Evolutionary conservation across 2,888 invertebrate species (phyloP).

Genomic region (Eupeodes latifasciatus): DNA sequence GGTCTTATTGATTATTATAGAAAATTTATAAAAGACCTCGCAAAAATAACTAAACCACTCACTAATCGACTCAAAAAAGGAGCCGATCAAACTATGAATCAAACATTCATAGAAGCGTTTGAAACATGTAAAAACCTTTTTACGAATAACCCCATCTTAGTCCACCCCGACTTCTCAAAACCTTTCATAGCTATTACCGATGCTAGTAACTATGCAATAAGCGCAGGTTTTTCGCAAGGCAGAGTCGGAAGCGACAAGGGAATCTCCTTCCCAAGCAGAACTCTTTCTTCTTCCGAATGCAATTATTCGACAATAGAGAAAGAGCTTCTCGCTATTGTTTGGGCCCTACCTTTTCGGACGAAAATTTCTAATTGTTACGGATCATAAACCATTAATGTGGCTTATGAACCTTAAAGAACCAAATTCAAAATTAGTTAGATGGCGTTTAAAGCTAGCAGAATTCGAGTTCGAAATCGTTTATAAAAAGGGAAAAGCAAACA

Average conservation of each 20-base stretch:
- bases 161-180: background rate
- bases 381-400: conserved; percentile 80
- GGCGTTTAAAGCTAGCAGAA: conserved; percentile 80
- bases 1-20: no score
- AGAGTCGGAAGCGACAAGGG: background rate
- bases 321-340: conserved; percentile 80
- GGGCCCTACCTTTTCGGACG: conserved; percentile 80
- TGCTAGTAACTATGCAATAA: no score
- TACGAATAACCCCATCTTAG: background rate
- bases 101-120: no score
- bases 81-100: no score
- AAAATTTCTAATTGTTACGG: conserved; percentile 80
- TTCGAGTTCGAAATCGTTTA: conserved; percentile 78
- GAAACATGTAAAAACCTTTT: no score
- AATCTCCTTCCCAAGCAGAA: conserved; percentile 78
- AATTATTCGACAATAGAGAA: conserved; percentile 80
- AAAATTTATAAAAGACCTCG: background rate
- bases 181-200: no score
- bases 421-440: conserved; percentile 80
- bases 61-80: conserved; percentile 19
- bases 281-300: conserved; percentile 66
- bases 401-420: conserved; percentile 49
- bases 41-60: background rate
- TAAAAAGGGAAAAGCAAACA: conserved; percentile 74
- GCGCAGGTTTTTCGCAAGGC: no score